phyloP scores from a whole-genome alignment of 2,797 vertebrate species.

The Lutjanus argentimaculatus region DNA sequence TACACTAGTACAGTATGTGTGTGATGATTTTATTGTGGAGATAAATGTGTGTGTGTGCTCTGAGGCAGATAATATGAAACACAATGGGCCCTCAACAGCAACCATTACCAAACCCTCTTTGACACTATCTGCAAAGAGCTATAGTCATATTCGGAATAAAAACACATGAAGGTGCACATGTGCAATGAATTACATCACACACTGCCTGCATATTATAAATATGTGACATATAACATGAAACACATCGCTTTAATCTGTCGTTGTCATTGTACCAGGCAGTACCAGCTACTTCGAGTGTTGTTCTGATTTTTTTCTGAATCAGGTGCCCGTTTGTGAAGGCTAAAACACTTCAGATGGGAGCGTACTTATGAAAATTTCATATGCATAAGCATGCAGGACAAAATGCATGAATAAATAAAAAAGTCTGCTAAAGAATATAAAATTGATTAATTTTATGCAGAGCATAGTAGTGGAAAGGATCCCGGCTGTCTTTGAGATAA shows the following conservation, averaged over 20 bases:
- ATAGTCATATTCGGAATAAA: background rate
- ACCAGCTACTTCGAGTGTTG: background rate
- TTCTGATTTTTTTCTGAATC: conserved; percentile 10
- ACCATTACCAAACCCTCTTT: conserved; percentile 16
- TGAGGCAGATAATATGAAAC: conserved; percentile 35
- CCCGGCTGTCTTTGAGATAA: conserved; percentile 65
- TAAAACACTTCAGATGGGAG: conserved; percentile 32
- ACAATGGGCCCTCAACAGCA: conserved; percentile 18
- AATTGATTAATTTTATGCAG: conserved; percentile 71
- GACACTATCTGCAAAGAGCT: conserved; percentile 39
- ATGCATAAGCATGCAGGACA: conserved; percentile 48
- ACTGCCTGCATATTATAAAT: conserved; percentile 20
- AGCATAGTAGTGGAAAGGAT: conserved; percentile 55
- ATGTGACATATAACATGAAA: background rate
- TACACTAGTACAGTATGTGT: background rate
- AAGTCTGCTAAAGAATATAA: conserved; percentile 63
- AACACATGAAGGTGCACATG: background rate
- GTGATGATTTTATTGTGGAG: conserved; percentile 8
- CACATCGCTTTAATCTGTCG: background rate
- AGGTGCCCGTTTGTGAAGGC: conserved; percentile 9
- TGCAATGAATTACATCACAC: background rate
- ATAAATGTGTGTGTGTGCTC: conserved; percentile 23
- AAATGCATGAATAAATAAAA: conserved; percentile 64
- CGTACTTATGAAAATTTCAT: conserved; percentile 37
- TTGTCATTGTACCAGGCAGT: conserved; percentile 15